phyloP scores from a whole-genome alignment of 1,140 invertebrate genomes.

The Listronotus oregonensis region DNA sequence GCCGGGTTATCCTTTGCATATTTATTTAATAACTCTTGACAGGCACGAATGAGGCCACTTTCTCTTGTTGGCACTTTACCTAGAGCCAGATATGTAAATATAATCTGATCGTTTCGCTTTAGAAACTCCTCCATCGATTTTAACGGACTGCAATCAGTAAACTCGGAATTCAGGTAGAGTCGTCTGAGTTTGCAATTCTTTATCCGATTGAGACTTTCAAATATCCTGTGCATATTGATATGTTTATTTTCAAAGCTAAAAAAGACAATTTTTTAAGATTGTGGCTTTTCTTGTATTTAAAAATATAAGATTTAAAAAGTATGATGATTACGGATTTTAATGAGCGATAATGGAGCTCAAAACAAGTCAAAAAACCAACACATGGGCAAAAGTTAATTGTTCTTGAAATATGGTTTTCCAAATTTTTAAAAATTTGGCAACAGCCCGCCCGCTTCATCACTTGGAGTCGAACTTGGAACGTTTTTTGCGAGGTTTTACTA shows the following conservation, averaged over 20 bases:
- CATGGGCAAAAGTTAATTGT: too few relatives aligned
- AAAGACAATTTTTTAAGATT: too few relatives aligned
- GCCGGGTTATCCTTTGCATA: slow-evolving; percentile 1
- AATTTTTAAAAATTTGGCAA: too few relatives aligned
- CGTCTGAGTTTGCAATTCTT: slow-evolving; percentile 11
- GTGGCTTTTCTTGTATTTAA: too few relatives aligned
- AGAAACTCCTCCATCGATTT: slow-evolving; percentile 17
- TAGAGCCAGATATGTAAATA: slow-evolving; percentile 11
- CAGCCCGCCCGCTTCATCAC: too few relatives aligned
- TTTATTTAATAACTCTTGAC: slow-evolving; percentile 9
- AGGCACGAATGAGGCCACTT: not conserved
- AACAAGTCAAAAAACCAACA: too few relatives aligned
- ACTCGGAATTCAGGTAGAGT: slow-evolving; percentile 17
- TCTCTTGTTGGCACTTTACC: not conserved
- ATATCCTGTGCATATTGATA: slow-evolving; percentile 9
- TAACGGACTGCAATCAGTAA: not conserved
- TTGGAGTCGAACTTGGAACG: too few relatives aligned
- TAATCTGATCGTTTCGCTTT: slow-evolving; percentile 14
- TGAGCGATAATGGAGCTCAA: too few relatives aligned
- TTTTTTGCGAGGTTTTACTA: too few relatives aligned
- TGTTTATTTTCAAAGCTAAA: slow-evolving; percentile 17
- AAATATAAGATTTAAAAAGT: too few relatives aligned
- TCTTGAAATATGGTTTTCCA: too few relatives aligned
- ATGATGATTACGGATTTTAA: too few relatives aligned
- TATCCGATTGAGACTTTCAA: slow-evolving; percentile 10